Evolutionary conservation across 2,888 invertebrate species (phyloP).

Genomic region (Dermolepida albohirtum): DNA sequence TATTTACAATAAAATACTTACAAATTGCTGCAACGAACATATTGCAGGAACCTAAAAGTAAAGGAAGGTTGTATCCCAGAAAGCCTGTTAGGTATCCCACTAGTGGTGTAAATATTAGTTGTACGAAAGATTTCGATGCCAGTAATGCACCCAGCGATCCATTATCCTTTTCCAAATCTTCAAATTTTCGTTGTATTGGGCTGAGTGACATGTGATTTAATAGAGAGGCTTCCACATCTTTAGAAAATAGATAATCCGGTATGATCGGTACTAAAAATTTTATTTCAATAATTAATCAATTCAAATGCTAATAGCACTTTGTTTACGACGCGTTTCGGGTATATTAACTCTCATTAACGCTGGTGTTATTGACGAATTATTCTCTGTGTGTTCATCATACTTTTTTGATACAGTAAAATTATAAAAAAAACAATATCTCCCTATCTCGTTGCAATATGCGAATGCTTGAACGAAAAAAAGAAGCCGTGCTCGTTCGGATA

Average conservation of each 20-base stretch:
- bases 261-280: constrained; percentile 79
- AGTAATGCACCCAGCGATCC: constrained; percentile 76
- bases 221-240: constrained; percentile 35
- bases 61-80: constrained; percentile 75
- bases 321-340: no score
- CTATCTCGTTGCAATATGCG: no score
- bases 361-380: no score
- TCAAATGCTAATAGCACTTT: no score
- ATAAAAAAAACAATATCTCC: no score
- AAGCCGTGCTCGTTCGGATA: no score
- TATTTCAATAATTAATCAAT: no score
- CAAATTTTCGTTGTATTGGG: constrained; percentile 63
- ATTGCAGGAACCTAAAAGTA: constrained; percentile 76
- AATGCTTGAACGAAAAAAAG: no score
- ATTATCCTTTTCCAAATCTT: constrained; percentile 70
- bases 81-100: constrained; percentile 76
- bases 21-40: constrained; percentile 76
- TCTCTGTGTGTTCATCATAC: no score
- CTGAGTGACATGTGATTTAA: constrained; percentile 59
- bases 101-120: constrained; percentile 80
- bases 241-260: constrained; percentile 78
- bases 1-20: constrained; percentile 69
- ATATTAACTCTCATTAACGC: no score
- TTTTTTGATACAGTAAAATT: no score
- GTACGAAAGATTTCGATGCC: constrained; percentile 84